These are phyloP conservation scores for Hybognathus amarus DNA, from an alignment of 2,797 vertebrate species.

Conservation along the genomic window DNA sequence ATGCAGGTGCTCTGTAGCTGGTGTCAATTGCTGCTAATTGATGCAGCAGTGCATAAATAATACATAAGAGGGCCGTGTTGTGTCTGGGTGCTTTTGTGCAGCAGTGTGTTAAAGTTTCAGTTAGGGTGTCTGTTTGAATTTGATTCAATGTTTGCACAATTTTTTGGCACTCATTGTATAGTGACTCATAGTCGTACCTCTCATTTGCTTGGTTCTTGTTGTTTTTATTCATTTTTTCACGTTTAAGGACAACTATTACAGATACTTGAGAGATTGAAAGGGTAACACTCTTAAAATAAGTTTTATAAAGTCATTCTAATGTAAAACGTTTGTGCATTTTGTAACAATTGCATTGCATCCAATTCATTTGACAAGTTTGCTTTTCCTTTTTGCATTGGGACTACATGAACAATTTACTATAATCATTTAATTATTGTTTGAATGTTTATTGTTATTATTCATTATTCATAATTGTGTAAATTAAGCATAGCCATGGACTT, in stretches of 20 bases:
- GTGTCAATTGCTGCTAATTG: conserved; percentile 86
- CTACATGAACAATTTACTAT: background rate
- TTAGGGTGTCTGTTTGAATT: conserved; percentile 12
- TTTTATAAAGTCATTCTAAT: background rate
- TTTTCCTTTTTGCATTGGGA: background rate
- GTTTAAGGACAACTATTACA: background rate
- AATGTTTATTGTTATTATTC: too few relatives aligned
- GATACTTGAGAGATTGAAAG: background rate
- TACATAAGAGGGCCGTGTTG: conserved; percentile 52
- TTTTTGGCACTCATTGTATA: conserved; percentile 15
- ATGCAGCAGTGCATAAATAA: conserved; percentile 71
- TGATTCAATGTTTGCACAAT: background rate
- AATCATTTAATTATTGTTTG: too few relatives aligned
- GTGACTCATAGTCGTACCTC: background rate
- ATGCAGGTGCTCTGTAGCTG: conserved; percentile 74
- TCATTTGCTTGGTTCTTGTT: background rate
- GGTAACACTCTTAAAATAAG: background rate
- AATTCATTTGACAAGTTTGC: background rate
- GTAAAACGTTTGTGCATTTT: background rate
- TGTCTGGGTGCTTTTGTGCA: conserved; percentile 33
- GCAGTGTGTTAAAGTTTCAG: conserved; percentile 10
- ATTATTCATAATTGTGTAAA: background rate
- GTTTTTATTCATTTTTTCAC: background rate
- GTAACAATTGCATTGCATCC: background rate
- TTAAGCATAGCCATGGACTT: background rate